Percentiles rank a stretch among this genome's conserved stretches.
Conservation (phyloP, 2,888 invertebrate species). For the Sinhomidia bicolor region DNA sequence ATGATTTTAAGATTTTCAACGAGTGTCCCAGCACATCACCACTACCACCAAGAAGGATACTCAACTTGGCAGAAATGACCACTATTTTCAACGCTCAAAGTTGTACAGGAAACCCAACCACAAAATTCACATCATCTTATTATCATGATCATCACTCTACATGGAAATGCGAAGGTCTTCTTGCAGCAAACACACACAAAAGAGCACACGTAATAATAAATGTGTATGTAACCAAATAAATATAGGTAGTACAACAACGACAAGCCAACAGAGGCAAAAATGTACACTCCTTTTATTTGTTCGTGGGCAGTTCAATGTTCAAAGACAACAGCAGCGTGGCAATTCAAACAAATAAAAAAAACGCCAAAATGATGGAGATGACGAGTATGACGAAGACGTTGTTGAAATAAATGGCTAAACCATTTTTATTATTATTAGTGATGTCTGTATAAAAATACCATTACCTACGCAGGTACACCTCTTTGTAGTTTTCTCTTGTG, state of each 20-base stretch:
- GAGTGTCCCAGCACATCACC: conserved; percentile 40
- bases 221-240: background rate
- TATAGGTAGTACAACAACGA: background rate
- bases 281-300: conserved; percentile 44
- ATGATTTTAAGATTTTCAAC: conserved; percentile 11
- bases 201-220: background rate
- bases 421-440: conserved; percentile 32
- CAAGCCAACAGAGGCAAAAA: background rate
- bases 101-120: conserved; percentile 39
- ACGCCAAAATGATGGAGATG: conserved; percentile 14
- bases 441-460: too few relatives aligned
- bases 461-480: too few relatives aligned
- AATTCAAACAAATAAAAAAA: background rate
- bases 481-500: background rate
- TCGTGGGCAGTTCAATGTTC: conserved; percentile 41
- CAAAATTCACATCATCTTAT: conserved; percentile 27
- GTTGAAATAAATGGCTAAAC: too few relatives aligned
- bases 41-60: background rate
- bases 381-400: background rate
- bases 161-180: conserved; percentile 59
- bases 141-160: conserved; percentile 14
- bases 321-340: background rate
- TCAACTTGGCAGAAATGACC: conserved; percentile 11
- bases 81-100: background rate
- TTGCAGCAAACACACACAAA: background rate